A percentile compares a stretch with the other conserved stretches of the same genome.
Conservation (phyloP, 2,113 vertebrate species). For the Megaceryle torquata region DNA sequence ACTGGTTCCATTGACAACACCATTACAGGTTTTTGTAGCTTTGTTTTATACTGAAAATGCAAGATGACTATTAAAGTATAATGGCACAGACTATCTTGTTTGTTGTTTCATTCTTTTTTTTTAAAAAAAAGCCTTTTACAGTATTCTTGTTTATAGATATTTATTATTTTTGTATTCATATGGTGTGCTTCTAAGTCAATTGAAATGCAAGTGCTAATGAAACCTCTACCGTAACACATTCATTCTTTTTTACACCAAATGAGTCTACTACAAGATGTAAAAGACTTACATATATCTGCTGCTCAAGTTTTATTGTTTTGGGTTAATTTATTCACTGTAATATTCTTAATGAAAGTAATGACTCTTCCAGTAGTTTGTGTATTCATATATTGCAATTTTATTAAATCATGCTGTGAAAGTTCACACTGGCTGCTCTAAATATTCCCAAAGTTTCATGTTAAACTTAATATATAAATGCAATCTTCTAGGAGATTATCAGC, state of each 20-base stretch:
- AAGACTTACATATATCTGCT: slow-evolving; percentile 81
- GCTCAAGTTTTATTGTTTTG: slow-evolving; percentile 79
- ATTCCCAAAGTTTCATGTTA: slow-evolving; percentile 65
- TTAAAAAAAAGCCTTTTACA: slow-evolving; percentile 45
- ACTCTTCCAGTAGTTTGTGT: slow-evolving; percentile 78
- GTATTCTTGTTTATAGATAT: slow-evolving; percentile 77
- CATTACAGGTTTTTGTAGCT: slow-evolving; percentile 24
- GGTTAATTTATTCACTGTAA: slow-evolving; percentile 81
- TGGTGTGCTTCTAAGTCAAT: slow-evolving; percentile 71
- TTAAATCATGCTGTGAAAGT: slow-evolving; percentile 80
- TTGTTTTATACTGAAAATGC: slow-evolving; percentile 41
- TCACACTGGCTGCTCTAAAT: slow-evolving; percentile 63
- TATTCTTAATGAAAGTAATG: slow-evolving; percentile 85
- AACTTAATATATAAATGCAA: slow-evolving; percentile 69
- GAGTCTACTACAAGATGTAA: slow-evolving; percentile 75
- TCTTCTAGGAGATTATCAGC: slow-evolving; percentile 64
- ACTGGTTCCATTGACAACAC: background rate
- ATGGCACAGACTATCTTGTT: slow-evolving; percentile 70
- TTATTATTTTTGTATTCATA: slow-evolving; percentile 74
- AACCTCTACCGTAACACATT: slow-evolving; percentile 69
- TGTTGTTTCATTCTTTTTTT: too few species aligned
- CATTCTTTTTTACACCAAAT: slow-evolving; percentile 73
- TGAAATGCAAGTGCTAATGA: slow-evolving; percentile 82
- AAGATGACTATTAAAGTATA: slow-evolving; percentile 71
- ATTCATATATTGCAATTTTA: slow-evolving; percentile 72